A percentile compares a stretch with the other conserved stretches of the same genome.
These are phyloP conservation scores for Zoanthus sociatus DNA, from an alignment of 92 coral and sea anemone genomes.

Conservation along the genomic window DNA sequence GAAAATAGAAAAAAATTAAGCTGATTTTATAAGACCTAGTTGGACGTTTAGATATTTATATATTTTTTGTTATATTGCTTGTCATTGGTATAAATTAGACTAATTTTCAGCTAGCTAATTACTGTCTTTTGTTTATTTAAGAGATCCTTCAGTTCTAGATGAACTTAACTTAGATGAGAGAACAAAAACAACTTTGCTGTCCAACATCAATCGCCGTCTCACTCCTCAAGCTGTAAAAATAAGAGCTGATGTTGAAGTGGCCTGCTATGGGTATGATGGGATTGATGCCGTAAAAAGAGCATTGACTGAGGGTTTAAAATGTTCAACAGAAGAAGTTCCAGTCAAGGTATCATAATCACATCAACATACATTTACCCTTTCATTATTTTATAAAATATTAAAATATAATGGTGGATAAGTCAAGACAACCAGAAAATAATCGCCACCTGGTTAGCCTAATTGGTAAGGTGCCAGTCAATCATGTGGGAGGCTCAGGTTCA, in stretches of 20 bases:
- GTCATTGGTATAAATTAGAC: neutral
- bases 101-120: neutral
- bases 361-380: too few species aligned
- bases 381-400: too few species aligned
- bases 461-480: too few species aligned
- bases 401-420: too few species aligned
- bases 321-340: constrained; percentile 90
- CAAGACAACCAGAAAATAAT: too few species aligned
- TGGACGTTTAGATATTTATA: too few species aligned
- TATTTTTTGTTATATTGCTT: neutral
- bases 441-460: too few species aligned
- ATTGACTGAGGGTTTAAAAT: constrained; percentile 85
- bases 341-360: constrained; percentile 73
- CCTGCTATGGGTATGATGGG: constrained; percentile 98
- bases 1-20: too few species aligned
- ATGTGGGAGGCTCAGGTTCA: too few species aligned
- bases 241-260: constrained; percentile 96
- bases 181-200: constrained; percentile 82
- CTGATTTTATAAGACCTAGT: too few species aligned
- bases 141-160: constrained; percentile 91
- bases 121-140: constrained; percentile 27
- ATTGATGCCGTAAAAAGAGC: constrained; percentile 97
- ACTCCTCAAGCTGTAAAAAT: constrained; percentile 99
- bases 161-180: constrained; percentile 89
- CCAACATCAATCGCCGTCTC: constrained; percentile 91